Conservation (phyloP, 2,113 vertebrate genomes). For the Indri indri region DNA sequence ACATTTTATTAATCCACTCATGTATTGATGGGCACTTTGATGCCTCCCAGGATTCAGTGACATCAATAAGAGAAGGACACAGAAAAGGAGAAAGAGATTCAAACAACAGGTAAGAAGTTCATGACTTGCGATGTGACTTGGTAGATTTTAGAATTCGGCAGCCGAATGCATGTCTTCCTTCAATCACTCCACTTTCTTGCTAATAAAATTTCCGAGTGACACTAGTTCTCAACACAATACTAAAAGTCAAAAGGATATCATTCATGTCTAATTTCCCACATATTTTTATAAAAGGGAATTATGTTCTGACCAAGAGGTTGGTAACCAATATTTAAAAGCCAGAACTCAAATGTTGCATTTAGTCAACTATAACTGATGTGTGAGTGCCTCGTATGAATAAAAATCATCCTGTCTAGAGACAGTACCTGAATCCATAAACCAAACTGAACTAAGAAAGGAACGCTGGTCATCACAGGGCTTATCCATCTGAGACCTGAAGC, state of each 20-base stretch:
- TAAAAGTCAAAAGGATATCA: neutral
- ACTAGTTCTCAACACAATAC: neutral
- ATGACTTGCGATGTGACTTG: neutral
- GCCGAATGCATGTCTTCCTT: neutral
- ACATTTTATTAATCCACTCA: no score
- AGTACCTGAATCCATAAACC: constrained; percentile 30
- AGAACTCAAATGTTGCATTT: constrained; percentile 39
- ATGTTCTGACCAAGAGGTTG: constrained; percentile 52
- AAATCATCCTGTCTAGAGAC: constrained; percentile 27
- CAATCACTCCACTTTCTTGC: neutral
- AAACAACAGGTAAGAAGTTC: neutral
- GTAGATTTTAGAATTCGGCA: neutral
- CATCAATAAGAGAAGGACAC: neutral
- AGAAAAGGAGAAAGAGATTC: neutral
- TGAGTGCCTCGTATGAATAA: neutral
- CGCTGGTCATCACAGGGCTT: constrained; percentile 21
- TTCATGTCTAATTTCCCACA: constrained; percentile 24
- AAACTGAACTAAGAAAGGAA: neutral
- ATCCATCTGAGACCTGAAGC: constrained; percentile 61
- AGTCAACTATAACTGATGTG: neutral
- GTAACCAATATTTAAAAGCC: constrained; percentile 5
- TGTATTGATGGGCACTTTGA: no score
- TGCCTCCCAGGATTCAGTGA: neutral
- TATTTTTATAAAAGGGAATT: neutral
- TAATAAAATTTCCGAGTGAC: neutral